Percentiles rank a stretch among this genome's conserved stretches.
Conservation (phyloP, 2,113 vertebrate species). For the Desmodus rotundus region DNA sequence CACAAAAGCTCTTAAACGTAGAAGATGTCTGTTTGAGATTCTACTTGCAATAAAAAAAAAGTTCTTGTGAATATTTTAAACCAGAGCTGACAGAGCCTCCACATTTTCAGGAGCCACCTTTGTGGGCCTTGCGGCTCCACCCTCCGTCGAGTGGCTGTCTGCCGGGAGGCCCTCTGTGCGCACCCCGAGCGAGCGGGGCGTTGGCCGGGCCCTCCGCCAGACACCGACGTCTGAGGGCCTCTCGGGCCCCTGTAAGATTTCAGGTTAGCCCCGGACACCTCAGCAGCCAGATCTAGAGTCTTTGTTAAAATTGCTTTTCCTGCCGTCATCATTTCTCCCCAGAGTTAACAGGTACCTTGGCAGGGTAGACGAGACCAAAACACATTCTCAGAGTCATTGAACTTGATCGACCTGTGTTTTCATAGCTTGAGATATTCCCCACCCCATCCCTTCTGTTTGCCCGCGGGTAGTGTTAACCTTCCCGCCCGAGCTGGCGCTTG, state of each 20-base stretch:
- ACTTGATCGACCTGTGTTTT: not conserved
- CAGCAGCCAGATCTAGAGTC: not conserved
- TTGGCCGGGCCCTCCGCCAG: not conserved
- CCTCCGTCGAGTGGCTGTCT: no score
- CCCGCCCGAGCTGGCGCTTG: accelerated
- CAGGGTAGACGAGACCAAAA: not conserved
- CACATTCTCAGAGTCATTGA: accelerated
- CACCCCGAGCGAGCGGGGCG: no score
- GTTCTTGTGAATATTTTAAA: not conserved
- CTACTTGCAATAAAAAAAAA: not conserved
- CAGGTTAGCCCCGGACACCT: no score
- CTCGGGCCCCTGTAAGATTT: not conserved
- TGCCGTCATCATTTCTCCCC: no score
- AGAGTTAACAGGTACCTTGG: not conserved
- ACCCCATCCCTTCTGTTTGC: accelerated
- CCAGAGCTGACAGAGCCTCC: accelerated
- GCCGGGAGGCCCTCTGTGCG: no score
- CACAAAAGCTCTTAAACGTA: not conserved
- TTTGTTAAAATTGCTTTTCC: not conserved
- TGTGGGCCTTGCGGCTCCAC: not conserved
- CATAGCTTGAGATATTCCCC: not conserved
- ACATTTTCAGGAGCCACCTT: not conserved
- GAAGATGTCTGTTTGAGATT: not conserved
- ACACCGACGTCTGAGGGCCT: not conserved
- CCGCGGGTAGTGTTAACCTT: accelerated